Evolutionary conservation across 1,140 invertebrate genomes (phyloP), one percentile per base, ranked within the genome.

Genomic region (Eupeodes corollae): DNA sequence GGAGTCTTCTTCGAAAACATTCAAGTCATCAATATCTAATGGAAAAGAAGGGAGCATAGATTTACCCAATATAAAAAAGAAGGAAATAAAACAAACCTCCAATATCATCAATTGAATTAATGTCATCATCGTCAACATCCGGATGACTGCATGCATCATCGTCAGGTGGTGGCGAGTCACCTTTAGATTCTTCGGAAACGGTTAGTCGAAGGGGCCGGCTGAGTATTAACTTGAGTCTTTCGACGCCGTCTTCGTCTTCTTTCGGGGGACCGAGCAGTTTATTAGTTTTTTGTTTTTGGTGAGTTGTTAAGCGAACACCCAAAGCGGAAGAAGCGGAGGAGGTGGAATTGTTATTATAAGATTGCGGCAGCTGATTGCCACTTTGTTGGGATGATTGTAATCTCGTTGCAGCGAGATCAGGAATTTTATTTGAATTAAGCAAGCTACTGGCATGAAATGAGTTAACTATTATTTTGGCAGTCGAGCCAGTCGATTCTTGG

Each of bases 401-500:
- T 34, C 59, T 53, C 40, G 46, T 55, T 49, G 63, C 65, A 41
- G 63, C 65, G 42, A 63, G 58, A 19, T 52, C 21, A 26, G 3
- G 54, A 40, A 58, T 57, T 26, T 26, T 26, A 41, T 64, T 61
- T 15, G 54, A 43, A 53, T 42, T 64, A 12, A 66, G 44, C 51
- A 67, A 48, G 46, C 55, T 67, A 50, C 62, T 66, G 41, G 58
- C 63, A 50, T 67, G 63, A 52, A 67, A 67, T 32, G 66, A 56
- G 50, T 64, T 67, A 19, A 67, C 63, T 41, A 66, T 61, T 19
- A 66, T 66, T 52, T 66, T 66, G 34, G 42, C 55, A 51, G 52
- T 16, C 38, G 51, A 38, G 11, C 48, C 30, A 30, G 19, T 46
- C 49, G 21, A 26, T 62, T 56, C 1, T 59, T 43, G 1, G 61